These are phyloP conservation scores for Crotalus helleri DNA, from an alignment of 2,113 vertebrate genomes.

Conservation along the genomic window DNA sequence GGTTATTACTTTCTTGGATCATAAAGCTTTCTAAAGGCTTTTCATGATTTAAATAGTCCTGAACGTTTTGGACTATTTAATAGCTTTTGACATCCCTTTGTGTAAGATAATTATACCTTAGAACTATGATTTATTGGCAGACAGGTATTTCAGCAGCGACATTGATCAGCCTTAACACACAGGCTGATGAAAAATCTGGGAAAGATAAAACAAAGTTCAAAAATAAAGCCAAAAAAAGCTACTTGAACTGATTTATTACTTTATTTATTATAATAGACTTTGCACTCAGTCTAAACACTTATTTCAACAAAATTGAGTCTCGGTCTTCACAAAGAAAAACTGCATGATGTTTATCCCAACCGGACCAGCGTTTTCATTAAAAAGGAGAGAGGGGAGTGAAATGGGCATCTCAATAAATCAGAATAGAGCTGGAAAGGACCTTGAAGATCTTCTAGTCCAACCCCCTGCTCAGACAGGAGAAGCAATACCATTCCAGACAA, in stretches of 20 bases:
- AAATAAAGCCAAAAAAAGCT: neutral
- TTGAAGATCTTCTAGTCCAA: neutral
- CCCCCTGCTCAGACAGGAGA: too few relatives aligned
- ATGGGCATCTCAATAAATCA: neutral
- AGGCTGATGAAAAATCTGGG: neutral
- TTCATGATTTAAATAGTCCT: neutral
- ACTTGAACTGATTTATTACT: neutral
- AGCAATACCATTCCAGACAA: neutral
- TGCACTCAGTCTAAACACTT: neutral
- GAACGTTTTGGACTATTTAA: neutral
- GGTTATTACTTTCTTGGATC: neutral
- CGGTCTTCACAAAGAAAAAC: neutral
- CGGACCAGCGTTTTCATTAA: neutral
- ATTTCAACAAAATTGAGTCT: neutral
- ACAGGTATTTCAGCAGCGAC: neutral
- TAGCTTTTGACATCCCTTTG: neutral
- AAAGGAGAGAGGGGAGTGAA: neutral
- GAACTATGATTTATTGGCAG: neutral
- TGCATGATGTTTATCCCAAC: too few relatives aligned
- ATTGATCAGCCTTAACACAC: neutral
- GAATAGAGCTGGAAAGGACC: neutral
- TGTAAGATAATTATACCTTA: neutral
- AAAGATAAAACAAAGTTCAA: neutral
- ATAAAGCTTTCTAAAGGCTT: neutral
- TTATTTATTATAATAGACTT: neutral